Evolutionary conservation across 2,888 invertebrate species (phyloP).

Genomic region (Lepidochitona cinerea): DNA sequence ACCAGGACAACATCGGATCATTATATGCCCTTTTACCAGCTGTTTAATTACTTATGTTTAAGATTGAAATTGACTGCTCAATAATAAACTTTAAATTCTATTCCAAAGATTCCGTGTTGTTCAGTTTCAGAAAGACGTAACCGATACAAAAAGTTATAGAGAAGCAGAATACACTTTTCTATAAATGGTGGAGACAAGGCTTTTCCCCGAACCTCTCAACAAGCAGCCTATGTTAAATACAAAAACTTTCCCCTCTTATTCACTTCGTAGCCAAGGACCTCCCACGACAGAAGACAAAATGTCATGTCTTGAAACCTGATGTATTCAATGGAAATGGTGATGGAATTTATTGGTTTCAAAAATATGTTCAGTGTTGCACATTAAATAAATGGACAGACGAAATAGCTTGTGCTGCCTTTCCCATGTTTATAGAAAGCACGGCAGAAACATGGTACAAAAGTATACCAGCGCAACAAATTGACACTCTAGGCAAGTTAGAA

Average conservation of each 20-base stretch:
- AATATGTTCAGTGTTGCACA: neutral
- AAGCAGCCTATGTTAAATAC: neutral
- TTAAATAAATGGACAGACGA: conserved; percentile 1
- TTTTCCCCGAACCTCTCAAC: neutral
- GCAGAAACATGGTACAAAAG: neutral
- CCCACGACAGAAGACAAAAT: neutral
- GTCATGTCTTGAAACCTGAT: neutral
- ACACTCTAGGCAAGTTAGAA: neutral
- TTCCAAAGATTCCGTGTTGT: too few relatives aligned
- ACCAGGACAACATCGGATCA: too few relatives aligned
- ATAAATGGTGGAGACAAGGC: neutral
- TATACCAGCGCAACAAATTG: neutral
- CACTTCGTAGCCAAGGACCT: neutral
- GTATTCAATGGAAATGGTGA: neutral
- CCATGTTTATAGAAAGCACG: neutral
- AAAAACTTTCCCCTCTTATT: neutral
- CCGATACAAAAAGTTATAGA: neutral
- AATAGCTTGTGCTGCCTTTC: neutral
- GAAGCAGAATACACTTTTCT: neutral
- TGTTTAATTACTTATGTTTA: too few relatives aligned
- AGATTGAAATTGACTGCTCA: too few relatives aligned
- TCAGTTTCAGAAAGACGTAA: too few relatives aligned
- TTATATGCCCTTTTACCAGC: too few relatives aligned
- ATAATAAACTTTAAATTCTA: too few relatives aligned
- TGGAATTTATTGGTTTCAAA: neutral